Evolutionary conservation across 1,140 invertebrate species (phyloP).

Genomic region (Bombus sibiricus): DNA sequence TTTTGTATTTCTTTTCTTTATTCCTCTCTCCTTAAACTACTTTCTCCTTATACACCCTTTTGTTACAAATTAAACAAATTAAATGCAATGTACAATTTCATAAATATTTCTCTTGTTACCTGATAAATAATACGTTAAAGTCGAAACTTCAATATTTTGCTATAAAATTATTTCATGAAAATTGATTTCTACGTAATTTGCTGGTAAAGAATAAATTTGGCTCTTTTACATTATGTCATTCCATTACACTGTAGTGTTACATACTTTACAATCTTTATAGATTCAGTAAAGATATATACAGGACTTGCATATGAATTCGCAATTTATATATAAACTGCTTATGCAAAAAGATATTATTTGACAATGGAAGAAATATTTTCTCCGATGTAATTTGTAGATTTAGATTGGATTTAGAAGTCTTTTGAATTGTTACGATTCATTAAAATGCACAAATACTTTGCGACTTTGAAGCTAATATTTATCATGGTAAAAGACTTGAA

Average conservation of each 20-base stretch:
- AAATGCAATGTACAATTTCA: constrained; percentile 5
- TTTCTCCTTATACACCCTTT: not conserved
- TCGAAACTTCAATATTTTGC: not conserved
- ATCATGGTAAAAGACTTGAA: not conserved
- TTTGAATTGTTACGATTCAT: not conserved
- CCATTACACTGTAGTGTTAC: not conserved
- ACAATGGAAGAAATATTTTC: not conserved
- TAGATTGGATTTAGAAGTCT: not conserved
- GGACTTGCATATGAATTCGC: not conserved
- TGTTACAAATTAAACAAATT: not conserved
- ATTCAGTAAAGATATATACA: not conserved
- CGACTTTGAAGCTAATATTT: constrained; percentile 1
- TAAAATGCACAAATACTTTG: constrained; percentile 16
- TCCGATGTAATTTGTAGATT: not conserved
- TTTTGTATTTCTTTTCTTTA: not conserved
- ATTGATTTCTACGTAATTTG: not conserved
- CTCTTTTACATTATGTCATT: not conserved
- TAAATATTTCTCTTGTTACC: not conserved
- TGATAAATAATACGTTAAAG: not conserved
- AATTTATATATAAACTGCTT: not conserved
- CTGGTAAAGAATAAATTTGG: constrained; percentile 11
- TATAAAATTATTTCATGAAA: not conserved
- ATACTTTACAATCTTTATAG: not conserved
- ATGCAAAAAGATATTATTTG: not conserved
- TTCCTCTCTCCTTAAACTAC: not conserved